Evolutionary conservation across 2,888 invertebrate species (phyloP), one percentile per base, ranked within the genome.

Genomic region (Xylota sylvarum): DNA sequence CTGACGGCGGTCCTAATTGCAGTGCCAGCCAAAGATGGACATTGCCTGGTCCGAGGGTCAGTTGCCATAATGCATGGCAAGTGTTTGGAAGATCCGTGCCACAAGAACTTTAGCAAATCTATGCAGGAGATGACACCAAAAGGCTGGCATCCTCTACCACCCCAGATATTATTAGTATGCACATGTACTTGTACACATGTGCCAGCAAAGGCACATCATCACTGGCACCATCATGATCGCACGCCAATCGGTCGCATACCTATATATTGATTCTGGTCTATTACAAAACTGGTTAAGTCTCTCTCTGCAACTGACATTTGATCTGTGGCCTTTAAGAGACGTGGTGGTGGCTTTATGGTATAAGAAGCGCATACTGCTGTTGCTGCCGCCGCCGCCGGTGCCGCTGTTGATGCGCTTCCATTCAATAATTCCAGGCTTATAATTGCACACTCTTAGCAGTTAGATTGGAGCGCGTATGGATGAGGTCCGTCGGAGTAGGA

Each of bases 261-360:
- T 64, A 55, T 77, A 32, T 72, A 85, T 86, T 30, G 82, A 82
- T 82, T 82, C 73, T 82, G 69, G 82, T 86, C 82, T 82, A 82
- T 86, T 86, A 86, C 62, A 86, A 86, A 86, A 86, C 86, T 82
- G 82, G 86, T 86, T 86, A 69, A 69, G 72, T 67, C 67, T 65
- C 58, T 77, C 55, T 78, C 70, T 77, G 82, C 77, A 82, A 82
- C 67, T 86, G 86, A 86, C 86, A 86, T 86, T 86, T 86, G 86
- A 86, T 86, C 86, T 82, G 86, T 86, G 86, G 82, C 86, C 86
- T 86, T 86, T 86, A 86, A 69, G 58, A 82, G 73, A 73, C 37
- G 12, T 52, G 56, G 40, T 69, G 62, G 70, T 82, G 73, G 72
- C 82, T 82, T 60, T 48, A 77, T 77, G 77, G 77, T 60, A 82